Conservation (phyloP, 2,113 vertebrate genomes). For the Salvator merianae region DNA sequence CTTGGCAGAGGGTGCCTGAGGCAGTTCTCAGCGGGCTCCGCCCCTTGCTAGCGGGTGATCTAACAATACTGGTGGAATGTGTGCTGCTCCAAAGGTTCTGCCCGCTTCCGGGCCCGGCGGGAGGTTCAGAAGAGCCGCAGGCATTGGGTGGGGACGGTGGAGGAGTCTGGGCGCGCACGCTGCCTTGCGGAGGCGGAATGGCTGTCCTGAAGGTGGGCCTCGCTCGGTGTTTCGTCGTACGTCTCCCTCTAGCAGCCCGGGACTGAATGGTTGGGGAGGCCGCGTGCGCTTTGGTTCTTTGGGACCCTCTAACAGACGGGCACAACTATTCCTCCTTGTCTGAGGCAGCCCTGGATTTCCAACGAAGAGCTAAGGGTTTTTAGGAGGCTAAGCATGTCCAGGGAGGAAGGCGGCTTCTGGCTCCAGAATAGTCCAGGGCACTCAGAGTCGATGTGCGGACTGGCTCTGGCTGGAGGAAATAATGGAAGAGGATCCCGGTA, state of each 20-base stretch:
- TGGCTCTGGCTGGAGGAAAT: background rate
- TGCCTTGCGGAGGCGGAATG: fast-evolving
- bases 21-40: background rate
- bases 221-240: background rate
- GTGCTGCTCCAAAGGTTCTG: fast-evolving
- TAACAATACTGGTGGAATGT: background rate
- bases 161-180: background rate
- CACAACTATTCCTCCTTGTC: background rate
- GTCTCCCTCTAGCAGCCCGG: background rate
- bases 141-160: background rate
- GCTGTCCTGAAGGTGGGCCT: fast-evolving
- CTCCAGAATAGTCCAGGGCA: background rate
- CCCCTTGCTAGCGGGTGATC: fast-evolving
- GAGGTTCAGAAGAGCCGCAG: fast-evolving
- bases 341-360: background rate
- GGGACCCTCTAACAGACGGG: background rate
- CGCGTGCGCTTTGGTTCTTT: background rate
- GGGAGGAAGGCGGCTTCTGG: background rate
- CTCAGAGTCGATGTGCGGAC: background rate
- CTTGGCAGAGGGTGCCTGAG: too few species aligned
- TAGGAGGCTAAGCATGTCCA: background rate
- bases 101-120: fast-evolving
- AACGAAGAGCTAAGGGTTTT: fast-evolving
- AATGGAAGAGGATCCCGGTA: too few species aligned
- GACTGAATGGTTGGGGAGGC: background rate